Evolutionary conservation across 2,888 invertebrate species (phyloP).

Genomic region (Mellilla xanthometata): DNA sequence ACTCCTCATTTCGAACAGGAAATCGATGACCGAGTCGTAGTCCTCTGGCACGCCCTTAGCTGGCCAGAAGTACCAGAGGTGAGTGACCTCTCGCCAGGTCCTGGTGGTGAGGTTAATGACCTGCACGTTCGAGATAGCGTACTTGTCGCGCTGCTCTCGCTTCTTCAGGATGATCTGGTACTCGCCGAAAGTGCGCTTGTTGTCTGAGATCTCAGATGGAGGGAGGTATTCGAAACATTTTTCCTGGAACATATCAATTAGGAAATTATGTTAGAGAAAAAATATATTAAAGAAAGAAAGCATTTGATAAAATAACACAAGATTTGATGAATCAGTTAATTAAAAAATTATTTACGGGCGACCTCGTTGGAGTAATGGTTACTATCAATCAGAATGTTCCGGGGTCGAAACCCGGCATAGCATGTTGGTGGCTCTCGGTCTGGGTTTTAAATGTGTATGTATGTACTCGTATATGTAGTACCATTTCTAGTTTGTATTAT

Average conservation of each 20-base stretch:
- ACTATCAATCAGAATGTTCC: too few relatives aligned
- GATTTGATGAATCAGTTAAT: too few relatives aligned
- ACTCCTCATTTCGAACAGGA: conserved; percentile 91
- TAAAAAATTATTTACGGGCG: too few relatives aligned
- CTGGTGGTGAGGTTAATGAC: conserved; percentile 92
- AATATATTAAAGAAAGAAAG: too few relatives aligned
- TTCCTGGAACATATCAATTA: conserved; percentile 83
- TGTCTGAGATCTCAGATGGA: conserved; percentile 95
- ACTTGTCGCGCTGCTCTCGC: conserved; percentile 94
- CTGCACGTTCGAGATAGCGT: conserved; percentile 93
- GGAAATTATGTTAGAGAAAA: too few relatives aligned
- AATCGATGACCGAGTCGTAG: conserved; percentile 91
- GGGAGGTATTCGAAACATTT: conserved; percentile 96
- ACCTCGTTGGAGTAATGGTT: too few relatives aligned
- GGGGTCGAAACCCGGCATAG: too few relatives aligned
- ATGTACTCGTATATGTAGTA: too few relatives aligned
- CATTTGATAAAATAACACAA: too few relatives aligned
- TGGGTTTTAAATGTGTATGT: too few relatives aligned
- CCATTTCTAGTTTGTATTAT: too few relatives aligned
- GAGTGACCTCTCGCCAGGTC: conserved; percentile 93
- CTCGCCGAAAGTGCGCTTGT: conserved; percentile 93
- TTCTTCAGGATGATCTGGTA: conserved; percentile 94
- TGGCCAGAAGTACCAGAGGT: conserved; percentile 98
- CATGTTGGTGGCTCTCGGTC: too few relatives aligned
- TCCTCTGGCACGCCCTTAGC: conserved; percentile 93